Evolutionary conservation across 2,113 vertebrate genomes (phyloP).

Genomic region (Strigops habroptila): DNA sequence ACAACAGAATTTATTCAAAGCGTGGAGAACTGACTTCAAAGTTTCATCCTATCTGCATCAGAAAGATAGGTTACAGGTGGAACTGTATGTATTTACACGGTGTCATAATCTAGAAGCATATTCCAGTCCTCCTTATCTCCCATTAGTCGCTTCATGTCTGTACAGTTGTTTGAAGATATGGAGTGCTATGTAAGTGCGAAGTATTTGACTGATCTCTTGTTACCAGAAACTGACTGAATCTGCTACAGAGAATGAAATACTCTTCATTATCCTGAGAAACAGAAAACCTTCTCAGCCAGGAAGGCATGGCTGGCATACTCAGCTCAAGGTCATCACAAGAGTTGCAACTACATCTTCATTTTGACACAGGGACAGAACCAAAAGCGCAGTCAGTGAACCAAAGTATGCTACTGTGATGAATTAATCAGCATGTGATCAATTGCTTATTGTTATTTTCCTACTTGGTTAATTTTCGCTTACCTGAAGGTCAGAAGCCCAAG

Average conservation of each 20-base stretch:
- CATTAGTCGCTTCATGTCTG: not conserved
- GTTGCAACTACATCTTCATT: not conserved
- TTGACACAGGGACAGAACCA: not conserved
- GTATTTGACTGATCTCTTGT: not conserved
- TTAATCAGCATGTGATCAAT: not conserved
- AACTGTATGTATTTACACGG: not conserved
- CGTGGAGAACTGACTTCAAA: not conserved
- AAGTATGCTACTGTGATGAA: not conserved
- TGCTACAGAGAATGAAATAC: not conserved
- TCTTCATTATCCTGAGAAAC: not conserved
- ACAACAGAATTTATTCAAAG: not conserved
- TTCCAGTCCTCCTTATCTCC: not conserved
- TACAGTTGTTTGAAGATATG: not conserved
- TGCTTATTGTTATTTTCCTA: not conserved
- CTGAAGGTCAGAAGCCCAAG: slow-evolving; percentile 82
- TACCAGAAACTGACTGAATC: not conserved
- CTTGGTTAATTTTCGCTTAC: slow-evolving; percentile 46
- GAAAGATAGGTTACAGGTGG: not conserved
- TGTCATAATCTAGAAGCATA: not conserved
- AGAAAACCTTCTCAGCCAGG: not conserved
- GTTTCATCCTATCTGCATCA: not conserved
- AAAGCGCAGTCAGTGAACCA: not conserved
- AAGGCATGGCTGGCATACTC: not conserved
- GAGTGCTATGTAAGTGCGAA: not conserved
- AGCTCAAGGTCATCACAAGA: not conserved